Evolutionary conservation across 1,140 invertebrate species (phyloP).

Genomic region (Nasonia vitripennis): DNA sequence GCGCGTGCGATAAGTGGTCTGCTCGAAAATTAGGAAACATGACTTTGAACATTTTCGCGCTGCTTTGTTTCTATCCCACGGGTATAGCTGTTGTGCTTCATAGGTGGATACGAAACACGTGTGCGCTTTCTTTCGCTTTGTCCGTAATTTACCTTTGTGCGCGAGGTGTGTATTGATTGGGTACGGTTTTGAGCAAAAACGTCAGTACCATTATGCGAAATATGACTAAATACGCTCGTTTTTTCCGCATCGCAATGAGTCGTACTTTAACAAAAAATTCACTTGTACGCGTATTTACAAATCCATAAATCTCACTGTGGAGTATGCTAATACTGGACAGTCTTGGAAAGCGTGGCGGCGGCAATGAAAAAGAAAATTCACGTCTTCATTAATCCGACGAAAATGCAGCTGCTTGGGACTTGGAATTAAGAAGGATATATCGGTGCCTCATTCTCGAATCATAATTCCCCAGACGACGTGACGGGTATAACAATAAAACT

Average conservation of each 20-base stretch:
- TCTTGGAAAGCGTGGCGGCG: background rate
- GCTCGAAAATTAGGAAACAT: constrained; percentile 44
- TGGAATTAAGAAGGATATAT: background rate
- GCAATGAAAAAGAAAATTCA: background rate
- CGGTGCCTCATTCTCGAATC: background rate
- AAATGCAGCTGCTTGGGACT: no score
- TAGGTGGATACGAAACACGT: background rate
- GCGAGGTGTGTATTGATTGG: background rate
- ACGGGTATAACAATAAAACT: constrained; percentile 15
- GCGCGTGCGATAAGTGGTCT: constrained; percentile 43
- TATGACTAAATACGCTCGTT: background rate
- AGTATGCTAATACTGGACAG: background rate
- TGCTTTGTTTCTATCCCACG: constrained; percentile 26
- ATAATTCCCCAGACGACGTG: background rate
- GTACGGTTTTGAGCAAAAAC: background rate
- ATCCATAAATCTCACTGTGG: background rate
- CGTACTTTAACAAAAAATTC: background rate
- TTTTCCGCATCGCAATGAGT: background rate
- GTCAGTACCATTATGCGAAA: background rate
- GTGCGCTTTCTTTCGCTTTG: background rate
- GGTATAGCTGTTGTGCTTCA: background rate
- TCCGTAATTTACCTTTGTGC: background rate
- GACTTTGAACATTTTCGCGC: constrained; percentile 34
- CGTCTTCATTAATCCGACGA: background rate
- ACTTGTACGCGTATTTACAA: background rate